A percentile compares a stretch with the other conserved stretches of the same genome.
Evolutionary conservation across 2,797 vertebrate genomes (phyloP).

Genomic region (Chloroceryle inda): DNA sequence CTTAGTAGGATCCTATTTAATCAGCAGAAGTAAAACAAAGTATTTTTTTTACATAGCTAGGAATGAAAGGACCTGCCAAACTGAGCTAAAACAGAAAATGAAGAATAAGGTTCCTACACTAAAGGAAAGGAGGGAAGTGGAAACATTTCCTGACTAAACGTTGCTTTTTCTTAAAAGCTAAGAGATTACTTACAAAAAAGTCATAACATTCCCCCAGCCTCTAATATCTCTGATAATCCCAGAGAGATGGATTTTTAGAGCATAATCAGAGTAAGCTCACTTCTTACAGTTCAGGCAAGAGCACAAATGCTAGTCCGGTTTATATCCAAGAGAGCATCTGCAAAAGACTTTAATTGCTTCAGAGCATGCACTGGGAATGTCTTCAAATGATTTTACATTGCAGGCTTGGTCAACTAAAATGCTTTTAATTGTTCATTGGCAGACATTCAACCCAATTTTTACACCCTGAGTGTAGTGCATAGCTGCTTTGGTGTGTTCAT

Average conservation of each 20-base stretch:
- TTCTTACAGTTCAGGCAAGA: not conserved
- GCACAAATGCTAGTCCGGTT: not conserved
- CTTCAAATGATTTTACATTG: conserved; percentile 39
- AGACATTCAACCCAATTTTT: conserved; percentile 1
- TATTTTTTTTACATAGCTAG: not conserved
- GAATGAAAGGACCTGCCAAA: not conserved
- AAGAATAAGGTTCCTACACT: not conserved
- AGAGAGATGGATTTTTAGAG: not conserved
- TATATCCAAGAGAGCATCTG: not conserved
- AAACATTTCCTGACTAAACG: not conserved
- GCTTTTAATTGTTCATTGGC: conserved; percentile 51
- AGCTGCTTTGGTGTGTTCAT: not conserved
- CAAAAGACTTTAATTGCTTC: not conserved
- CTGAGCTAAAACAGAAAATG: not conserved
- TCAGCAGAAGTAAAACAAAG: not conserved
- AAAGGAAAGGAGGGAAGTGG: not conserved
- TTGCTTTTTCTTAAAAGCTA: not conserved
- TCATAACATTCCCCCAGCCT: not conserved
- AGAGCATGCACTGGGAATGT: not conserved
- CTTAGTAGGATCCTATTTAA: not conserved
- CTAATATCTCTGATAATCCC: not conserved
- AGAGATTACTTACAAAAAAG: not conserved
- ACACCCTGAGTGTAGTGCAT: not conserved
- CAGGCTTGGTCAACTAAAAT: conserved; percentile 29
- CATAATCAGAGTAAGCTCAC: not conserved